A percentile compares a stretch with the other conserved stretches of the same genome.
Conservation (phyloP, 1,140 invertebrate species). For the Aphis gossypii region DNA sequence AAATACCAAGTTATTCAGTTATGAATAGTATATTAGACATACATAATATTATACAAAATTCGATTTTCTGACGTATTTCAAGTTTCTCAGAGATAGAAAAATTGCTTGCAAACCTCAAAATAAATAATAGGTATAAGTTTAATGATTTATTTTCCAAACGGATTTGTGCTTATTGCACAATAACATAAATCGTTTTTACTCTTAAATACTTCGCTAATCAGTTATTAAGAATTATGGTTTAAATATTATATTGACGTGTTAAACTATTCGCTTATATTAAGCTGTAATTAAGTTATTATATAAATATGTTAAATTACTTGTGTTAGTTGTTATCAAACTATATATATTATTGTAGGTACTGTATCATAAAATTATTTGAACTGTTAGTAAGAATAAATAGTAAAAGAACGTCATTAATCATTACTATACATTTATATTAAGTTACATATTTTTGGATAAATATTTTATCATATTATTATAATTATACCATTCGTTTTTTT, state of each 20-base stretch:
- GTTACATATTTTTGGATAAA: background rate
- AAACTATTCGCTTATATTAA: background rate
- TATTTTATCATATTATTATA: background rate
- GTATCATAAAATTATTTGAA: background rate
- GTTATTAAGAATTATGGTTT: background rate
- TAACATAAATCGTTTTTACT: background rate
- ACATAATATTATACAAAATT: background rate
- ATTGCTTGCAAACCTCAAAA: background rate
- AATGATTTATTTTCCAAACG: background rate
- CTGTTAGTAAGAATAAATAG: background rate
- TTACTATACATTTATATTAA: background rate
- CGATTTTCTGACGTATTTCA: background rate
- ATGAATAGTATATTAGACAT: background rate
- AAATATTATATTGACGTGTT: background rate
- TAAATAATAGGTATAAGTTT: background rate
- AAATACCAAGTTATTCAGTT: background rate
- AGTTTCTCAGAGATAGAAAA: background rate
- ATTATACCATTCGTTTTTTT: background rate
- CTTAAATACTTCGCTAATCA: background rate
- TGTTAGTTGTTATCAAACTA: background rate
- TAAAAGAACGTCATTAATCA: background rate
- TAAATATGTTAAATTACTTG: background rate
- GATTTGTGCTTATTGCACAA: background rate
- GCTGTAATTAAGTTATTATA: background rate
- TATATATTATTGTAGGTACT: background rate